Conservation (phyloP, 2,113 vertebrate genomes). For the Odontophorus gujanensis region DNA sequence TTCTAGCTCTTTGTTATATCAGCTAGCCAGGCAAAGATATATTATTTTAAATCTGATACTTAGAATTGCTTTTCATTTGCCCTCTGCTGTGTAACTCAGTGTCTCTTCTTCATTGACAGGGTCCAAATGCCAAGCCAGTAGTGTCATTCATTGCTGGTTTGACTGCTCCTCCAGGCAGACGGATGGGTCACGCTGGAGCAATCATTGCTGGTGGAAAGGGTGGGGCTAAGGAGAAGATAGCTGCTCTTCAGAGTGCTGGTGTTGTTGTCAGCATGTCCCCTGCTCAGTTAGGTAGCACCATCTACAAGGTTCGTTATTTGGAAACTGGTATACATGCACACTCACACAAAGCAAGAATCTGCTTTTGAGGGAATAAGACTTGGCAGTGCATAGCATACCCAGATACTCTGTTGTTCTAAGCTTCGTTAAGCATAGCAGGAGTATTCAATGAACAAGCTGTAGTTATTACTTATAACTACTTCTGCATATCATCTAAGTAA, state of each 20-base stretch:
- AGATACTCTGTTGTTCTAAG: not conserved
- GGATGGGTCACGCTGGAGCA: constrained; percentile 97
- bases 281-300: constrained; percentile 95
- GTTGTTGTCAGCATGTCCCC: constrained; percentile 98
- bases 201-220: constrained; percentile 98
- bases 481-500: not conserved
- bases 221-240: constrained; percentile 97
- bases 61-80: not conserved
- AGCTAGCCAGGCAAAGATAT: not conserved
- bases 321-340: fast-evolving
- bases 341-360: not conserved
- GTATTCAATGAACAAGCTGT: not conserved
- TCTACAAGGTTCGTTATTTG: constrained; percentile 87
- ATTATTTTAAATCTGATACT: not conserved
- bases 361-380: fast-evolving
- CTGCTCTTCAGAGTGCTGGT: constrained; percentile 93
- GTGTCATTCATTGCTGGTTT: constrained; percentile 98
- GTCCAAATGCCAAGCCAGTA: constrained; percentile 91
- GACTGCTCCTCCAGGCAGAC: constrained; percentile 93
- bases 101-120: constrained; percentile 74
- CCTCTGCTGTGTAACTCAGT: fast-evolving
- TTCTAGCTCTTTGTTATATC: not conserved
- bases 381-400: not conserved
- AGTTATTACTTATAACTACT: not conserved
- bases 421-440: not conserved